phyloP scores from a whole-genome alignment of 2,888 invertebrate species.

The Exocentrus adspersus region DNA sequence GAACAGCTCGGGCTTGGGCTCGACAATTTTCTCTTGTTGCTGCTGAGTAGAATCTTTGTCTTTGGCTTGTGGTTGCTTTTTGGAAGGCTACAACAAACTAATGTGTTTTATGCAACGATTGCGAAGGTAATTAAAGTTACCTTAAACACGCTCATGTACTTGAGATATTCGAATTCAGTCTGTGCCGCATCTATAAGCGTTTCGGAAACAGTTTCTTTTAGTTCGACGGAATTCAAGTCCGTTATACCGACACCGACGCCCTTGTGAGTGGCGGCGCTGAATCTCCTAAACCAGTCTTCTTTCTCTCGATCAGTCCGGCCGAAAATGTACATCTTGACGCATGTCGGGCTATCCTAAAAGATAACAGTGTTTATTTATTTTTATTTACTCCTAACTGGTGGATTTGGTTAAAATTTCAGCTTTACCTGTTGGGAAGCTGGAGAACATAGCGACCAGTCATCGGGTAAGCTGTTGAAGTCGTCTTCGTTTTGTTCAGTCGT shows the following conservation, averaged over 20 bases:
- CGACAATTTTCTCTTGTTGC: slow-evolving; percentile 37
- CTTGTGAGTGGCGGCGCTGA: slow-evolving; percentile 54
- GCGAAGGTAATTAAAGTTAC: no score
- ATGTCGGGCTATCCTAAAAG: slow-evolving; percentile 45
- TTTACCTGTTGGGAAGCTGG: slow-evolving; percentile 42
- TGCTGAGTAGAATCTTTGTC: slow-evolving; percentile 33
- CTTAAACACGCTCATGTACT: slow-evolving; percentile 58
- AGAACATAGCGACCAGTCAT: slow-evolving; percentile 47
- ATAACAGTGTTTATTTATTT: no score
- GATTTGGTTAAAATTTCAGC: not conserved
- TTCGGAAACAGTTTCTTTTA: slow-evolving; percentile 30
- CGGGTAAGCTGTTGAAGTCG: slow-evolving; percentile 42
- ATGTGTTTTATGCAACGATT: no score
- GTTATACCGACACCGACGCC: slow-evolving; percentile 14
- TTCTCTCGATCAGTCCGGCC: slow-evolving; percentile 89
- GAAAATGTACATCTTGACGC: slow-evolving; percentile 64
- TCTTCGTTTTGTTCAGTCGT: slow-evolving; percentile 46
- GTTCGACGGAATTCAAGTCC: slow-evolving; percentile 25
- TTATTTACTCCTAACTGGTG: slow-evolving; percentile 1
- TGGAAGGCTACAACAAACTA: slow-evolving; percentile 33
- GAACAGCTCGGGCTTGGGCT: slow-evolving; percentile 60
- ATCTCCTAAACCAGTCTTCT: slow-evolving; percentile 81
- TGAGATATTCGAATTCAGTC: slow-evolving; percentile 54
- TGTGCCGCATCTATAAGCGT: slow-evolving; percentile 32
- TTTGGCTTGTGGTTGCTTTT: slow-evolving; percentile 26